Percentiles rank a stretch among this genome's conserved stretches.
These are phyloP conservation scores for Cyprinella venusta DNA, from an alignment of 2,797 vertebrate genomes.

Conservation along the genomic window DNA sequence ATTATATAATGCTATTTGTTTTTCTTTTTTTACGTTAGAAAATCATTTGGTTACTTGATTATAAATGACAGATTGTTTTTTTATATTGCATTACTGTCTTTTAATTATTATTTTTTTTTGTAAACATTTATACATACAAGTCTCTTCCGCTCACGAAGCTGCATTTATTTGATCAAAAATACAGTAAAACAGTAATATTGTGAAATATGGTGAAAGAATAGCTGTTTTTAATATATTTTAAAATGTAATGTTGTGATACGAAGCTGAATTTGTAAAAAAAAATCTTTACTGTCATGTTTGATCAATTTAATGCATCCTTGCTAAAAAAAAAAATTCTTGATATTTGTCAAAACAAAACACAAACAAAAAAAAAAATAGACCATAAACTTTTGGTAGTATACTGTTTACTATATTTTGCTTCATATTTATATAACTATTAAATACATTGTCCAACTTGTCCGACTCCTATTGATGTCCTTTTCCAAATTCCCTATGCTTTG, in stretches of 20 bases:
- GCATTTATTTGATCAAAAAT: not conserved
- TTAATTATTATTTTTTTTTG: not conserved
- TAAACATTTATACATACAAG: not conserved
- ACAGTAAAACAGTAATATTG: not conserved
- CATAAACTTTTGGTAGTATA: too few species aligned
- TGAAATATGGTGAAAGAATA: not conserved
- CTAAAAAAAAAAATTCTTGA: too few species aligned
- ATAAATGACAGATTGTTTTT: not conserved
- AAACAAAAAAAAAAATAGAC: too few species aligned
- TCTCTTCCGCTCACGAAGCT: not conserved
- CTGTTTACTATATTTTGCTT: not conserved
- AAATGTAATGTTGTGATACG: not conserved
- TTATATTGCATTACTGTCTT: not conserved
- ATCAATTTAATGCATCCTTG: not conserved
- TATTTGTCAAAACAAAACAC: too few species aligned
- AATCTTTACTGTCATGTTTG: not conserved
- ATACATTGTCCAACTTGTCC: not conserved
- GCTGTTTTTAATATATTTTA: not conserved
- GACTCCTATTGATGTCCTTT: not conserved
- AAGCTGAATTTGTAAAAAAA: not conserved
- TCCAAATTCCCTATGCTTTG: not conserved
- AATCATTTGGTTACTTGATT: constrained; percentile 25
- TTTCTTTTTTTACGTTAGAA: constrained; percentile 12
- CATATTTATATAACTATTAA: not conserved
- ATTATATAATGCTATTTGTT: constrained; percentile 33